Evolutionary conservation across 2,797 vertebrate genomes (phyloP), one percentile per base, ranked within the genome.

Genomic region (Epinephelus awoara): DNA sequence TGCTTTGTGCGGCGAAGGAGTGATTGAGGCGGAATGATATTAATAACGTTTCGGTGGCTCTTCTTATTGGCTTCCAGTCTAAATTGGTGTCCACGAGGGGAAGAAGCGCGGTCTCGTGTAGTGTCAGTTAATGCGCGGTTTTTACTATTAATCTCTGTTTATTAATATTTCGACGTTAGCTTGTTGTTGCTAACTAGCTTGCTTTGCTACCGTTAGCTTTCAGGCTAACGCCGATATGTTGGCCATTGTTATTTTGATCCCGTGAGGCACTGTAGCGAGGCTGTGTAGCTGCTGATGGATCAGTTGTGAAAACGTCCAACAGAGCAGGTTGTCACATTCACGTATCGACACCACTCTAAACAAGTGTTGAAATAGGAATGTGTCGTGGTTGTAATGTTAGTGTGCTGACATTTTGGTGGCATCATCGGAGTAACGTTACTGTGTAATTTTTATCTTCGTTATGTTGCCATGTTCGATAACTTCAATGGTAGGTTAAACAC

Each of bases 1-100:
- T 92, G 95, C 94, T 95, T 95, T 96, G 94, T 96, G 93, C 90
- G 86, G 91, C 88, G 89, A 94, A 91, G 94, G 92, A 96, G 92
- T 91, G 94, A 95, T 94, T 92, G 94, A 95, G 96, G 96, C 96
- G 96, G 96, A 97, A 96, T 97, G 96, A 97, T 97, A 96, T 96
- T 95, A 95, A 95, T 95, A 95, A 95, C 92, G 91, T 94, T 91
- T 95, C 92, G 90, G 92, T 94, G 92, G 91, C 94, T 91, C 94
- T 91, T 94, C 95, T 95, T 94, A 94, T 94, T 94, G 92, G 91
- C 92, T 94, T 94, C 91, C 94, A 95, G 91, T 94, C 84, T 91
- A 93, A 94, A 91, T 93, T 91, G 87, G 89, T 89, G 89, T 90
- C 86, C 77, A 75, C 6, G 63, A 78, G 78, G 63, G 52, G 54